These are phyloP conservation scores for Eubucco bourcierii DNA, from an alignment of 2,113 vertebrate species.

Conservation along the genomic window DNA sequence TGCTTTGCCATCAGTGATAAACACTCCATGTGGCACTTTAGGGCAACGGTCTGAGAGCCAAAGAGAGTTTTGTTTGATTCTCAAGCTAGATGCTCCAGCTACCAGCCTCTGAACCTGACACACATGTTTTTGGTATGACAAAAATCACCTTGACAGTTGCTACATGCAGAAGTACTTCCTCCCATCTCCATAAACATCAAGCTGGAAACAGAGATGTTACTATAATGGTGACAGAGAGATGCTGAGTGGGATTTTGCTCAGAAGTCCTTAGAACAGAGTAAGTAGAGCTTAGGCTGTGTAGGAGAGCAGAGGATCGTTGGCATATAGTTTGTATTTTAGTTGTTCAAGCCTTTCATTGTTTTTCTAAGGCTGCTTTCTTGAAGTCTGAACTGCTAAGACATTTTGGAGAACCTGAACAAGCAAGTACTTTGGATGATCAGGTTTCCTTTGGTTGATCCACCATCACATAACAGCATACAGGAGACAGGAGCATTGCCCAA, in stretches of 20 bases:
- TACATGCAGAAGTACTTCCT: neutral
- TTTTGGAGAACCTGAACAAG: neutral
- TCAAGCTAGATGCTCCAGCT: neutral
- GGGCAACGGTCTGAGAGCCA: neutral
- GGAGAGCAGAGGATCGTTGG: neutral
- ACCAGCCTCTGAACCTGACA: neutral
- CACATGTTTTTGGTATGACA: neutral
- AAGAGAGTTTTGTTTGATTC: neutral
- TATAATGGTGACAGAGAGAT: neutral
- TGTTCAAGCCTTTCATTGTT: neutral
- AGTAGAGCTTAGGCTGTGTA: neutral
- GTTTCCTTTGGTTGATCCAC: neutral
- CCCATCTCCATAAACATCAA: neutral
- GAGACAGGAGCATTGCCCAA: neutral
- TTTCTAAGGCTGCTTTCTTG: neutral
- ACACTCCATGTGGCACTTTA: neutral
- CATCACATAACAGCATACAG: neutral
- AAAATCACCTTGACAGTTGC: neutral
- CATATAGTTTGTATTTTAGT: neutral
- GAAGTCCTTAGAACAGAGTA: neutral
- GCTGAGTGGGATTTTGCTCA: neutral
- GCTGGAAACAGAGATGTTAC: neutral
- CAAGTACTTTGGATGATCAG: neutral
- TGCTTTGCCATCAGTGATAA: conserved; percentile 9
- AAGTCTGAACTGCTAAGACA: neutral